Evolutionary conservation across 2,888 invertebrate genomes (phyloP), one percentile per base, ranked within the genome.

Genomic region (Petrolisthes cinctipes): DNA sequence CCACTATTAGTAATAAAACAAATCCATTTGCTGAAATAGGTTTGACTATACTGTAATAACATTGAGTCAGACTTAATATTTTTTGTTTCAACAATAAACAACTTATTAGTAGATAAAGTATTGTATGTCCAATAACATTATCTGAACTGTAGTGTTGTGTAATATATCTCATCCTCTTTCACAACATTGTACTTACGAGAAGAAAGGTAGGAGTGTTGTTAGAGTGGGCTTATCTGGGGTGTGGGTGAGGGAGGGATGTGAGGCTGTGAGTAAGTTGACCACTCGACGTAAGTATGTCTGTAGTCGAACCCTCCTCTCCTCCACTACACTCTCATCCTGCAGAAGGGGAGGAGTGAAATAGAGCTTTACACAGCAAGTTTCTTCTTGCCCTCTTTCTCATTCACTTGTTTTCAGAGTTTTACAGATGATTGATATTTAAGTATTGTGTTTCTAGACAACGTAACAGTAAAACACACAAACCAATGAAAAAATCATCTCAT

Each of bases 231-330:
- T 96, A 91, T 95, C 95, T 90, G 96, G 96, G 92, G 96, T 95
- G 86, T 95, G 94, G 79, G 96, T 94, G 85, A 98, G 95, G 92
- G 96, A 96, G 0, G 96, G 95, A 93, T 97, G 94, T 91, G 94
- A 94, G 90, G 94, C 94, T 17, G 95, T 93, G 90, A 95, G 92
- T 91, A 96, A 95, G 91, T 97, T 95, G 89, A 98, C 94, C 37
- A 98, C 94, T 86, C 92, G 92, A 80, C 98, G 95, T 90, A 99
- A 94, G 94, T 98, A 99, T 87, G 95, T 95, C 93, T 98, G 98
- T 87, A 99, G 94, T 90, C 96, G 95, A 92, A 95, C 94, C 23
- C 98, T 95, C 86, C 99, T 94, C 91, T 96, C 96, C 93, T 98
- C 98, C 56, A 99, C 98, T 92, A 98, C 95, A 91, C 95, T 94